Conservation (phyloP, 2,113 vertebrate genomes). For the Sorex araneus region DNA sequence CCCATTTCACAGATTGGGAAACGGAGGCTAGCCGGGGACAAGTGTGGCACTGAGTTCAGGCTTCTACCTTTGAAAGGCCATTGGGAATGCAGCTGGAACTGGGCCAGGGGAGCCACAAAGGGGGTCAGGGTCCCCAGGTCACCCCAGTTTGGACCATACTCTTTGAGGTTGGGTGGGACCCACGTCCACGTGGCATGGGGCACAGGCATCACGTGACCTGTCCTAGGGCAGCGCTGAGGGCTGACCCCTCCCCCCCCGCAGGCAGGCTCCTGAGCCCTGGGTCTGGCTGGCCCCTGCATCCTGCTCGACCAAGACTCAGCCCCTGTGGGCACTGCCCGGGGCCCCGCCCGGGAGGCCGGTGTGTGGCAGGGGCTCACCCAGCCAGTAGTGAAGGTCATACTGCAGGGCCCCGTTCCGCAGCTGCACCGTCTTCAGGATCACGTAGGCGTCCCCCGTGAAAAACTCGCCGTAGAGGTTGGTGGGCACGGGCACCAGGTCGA, state of each 20-base stretch:
- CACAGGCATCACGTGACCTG: not conserved
- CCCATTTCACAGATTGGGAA: not conserved
- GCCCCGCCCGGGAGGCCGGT: accelerated
- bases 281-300: not conserved
- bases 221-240: not conserved
- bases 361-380: slow-evolving; percentile 90
- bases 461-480: slow-evolving; percentile 95
- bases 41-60: not conserved
- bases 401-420: slow-evolving; percentile 95
- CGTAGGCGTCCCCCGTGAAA: slow-evolving; percentile 96
- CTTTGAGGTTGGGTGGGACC: accelerated
- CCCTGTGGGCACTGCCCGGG: not conserved
- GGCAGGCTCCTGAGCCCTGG: not conserved
- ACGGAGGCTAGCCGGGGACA: not conserved
- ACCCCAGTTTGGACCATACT: too few species aligned
- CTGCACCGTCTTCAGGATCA: slow-evolving; percentile 96
- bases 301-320: not conserved
- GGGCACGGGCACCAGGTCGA: slow-evolving; percentile 96
- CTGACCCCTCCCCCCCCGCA: not conserved
- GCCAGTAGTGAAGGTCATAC: slow-evolving; percentile 98
- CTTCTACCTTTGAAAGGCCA: not conserved
- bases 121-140: not conserved
- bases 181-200: not conserved
- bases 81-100: not conserved
- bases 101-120: not conserved